Evolutionary conservation across 1,140 invertebrate species (phyloP).

Genomic region (Idris sp.): DNA sequence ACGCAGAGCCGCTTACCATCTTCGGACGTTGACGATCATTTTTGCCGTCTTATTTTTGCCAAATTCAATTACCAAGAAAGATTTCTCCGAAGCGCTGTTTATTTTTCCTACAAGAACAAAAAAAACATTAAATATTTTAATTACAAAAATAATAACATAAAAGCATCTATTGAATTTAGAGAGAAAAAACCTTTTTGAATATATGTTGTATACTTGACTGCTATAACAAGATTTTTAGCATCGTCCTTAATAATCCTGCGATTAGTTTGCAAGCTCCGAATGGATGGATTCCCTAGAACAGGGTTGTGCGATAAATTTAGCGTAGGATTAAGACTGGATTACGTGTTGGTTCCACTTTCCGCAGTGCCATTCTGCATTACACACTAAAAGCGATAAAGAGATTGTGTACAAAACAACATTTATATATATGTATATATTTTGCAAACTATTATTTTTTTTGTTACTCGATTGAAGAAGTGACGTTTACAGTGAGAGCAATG

Average conservation of each 20-base stretch:
- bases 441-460: slow-evolving; percentile 15
- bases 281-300: slow-evolving; percentile 40
- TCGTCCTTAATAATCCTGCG: slow-evolving; percentile 29
- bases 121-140: no score
- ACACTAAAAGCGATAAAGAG: slow-evolving; percentile 53
- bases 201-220: not conserved
- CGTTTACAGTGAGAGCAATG: no score
- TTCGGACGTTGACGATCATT: slow-evolving; percentile 55
- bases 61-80: no score
- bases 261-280: slow-evolving; percentile 53
- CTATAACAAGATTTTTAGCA: slow-evolving; percentile 28
- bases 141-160: no score
- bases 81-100: no score
- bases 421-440: no score
- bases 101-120: no score
- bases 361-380: slow-evolving; percentile 54
- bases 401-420: slow-evolving; percentile 51
- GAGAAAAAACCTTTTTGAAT: no score
- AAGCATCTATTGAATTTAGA: no score
- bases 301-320: slow-evolving; percentile 61
- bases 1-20: slow-evolving; percentile 66
- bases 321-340: slow-evolving; percentile 58
- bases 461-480: no score
- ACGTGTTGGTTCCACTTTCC: slow-evolving; percentile 61
- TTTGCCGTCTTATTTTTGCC: not conserved